A percentile compares a stretch with the other conserved stretches of the same genome.
phyloP scores from a whole-genome alignment of 30 jellyfish, hydroid and myxozoan species.

The Hydra vulgaris region DNA sequence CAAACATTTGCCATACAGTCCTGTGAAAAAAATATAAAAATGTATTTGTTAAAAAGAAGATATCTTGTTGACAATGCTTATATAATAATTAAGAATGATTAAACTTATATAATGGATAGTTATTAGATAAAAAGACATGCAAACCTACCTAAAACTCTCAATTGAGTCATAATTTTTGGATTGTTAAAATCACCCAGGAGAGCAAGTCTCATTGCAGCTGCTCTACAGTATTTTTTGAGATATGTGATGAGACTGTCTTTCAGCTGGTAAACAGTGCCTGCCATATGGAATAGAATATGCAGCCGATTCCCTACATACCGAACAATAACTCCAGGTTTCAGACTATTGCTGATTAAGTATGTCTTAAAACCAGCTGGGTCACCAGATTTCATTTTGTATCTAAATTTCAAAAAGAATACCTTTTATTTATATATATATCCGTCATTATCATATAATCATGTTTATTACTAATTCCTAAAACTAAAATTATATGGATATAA shows the following conservation, averaged over 20 bases:
- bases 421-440: too few species aligned
- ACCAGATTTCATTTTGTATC: constrained; percentile 7
- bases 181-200: background rate
- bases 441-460: background rate
- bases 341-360: constrained; percentile 24
- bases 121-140: background rate
- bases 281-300: background rate
- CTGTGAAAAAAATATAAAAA: background rate
- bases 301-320: background rate
- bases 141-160: background rate
- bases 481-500: background rate
- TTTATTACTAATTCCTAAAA: background rate
- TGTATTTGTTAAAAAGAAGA: background rate
- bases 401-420: background rate
- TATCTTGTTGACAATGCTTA: background rate
- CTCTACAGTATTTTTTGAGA: background rate
- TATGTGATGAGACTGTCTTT: background rate
- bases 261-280: background rate
- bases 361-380: constrained; percentile 32
- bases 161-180: background rate
- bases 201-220: background rate
- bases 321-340: constrained; percentile 1
- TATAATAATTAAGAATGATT: background rate
- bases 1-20: background rate
- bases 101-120: background rate